Percentiles rank a stretch among this genome's conserved stretches.
Conservation (phyloP, 2,113 vertebrate genomes). For the Pterocles gutturalis region DNA sequence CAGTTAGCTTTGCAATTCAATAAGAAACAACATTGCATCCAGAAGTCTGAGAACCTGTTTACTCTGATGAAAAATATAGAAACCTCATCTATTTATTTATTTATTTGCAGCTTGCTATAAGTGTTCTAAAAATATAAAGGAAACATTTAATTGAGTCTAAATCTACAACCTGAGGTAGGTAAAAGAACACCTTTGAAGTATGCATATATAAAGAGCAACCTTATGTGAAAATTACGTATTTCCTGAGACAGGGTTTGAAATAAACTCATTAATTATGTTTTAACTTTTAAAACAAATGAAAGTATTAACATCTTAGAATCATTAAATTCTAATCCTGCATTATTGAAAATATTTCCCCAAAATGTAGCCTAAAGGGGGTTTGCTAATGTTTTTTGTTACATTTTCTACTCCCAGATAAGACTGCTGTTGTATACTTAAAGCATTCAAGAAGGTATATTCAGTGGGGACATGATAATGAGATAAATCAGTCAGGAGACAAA, state of each 20-base stretch:
- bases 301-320: background rate
- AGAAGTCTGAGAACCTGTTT: background rate
- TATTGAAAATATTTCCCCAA: constrained; percentile 13
- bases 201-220: background rate
- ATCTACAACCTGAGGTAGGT: background rate
- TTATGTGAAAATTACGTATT: background rate
- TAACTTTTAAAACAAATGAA: constrained; percentile 34
- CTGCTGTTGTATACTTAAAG: constrained; percentile 23
- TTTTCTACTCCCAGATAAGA: constrained; percentile 18
- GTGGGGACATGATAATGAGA: constrained; percentile 46
- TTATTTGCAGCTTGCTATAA: background rate
- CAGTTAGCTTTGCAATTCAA: background rate
- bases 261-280: background rate
- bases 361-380: background rate
- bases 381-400: background rate
- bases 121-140: background rate
- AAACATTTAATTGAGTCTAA: background rate
- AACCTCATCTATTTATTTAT: background rate
- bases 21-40: background rate
- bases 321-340: background rate
- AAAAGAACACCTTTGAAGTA: background rate
- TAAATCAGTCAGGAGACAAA: constrained; percentile 62
- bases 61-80: background rate
- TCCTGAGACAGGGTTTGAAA: background rate
- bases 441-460: background rate